Evolutionary conservation across 2,888 invertebrate species (phyloP), one percentile per base, ranked within the genome.

Genomic region (Ormyrus labotus): DNA sequence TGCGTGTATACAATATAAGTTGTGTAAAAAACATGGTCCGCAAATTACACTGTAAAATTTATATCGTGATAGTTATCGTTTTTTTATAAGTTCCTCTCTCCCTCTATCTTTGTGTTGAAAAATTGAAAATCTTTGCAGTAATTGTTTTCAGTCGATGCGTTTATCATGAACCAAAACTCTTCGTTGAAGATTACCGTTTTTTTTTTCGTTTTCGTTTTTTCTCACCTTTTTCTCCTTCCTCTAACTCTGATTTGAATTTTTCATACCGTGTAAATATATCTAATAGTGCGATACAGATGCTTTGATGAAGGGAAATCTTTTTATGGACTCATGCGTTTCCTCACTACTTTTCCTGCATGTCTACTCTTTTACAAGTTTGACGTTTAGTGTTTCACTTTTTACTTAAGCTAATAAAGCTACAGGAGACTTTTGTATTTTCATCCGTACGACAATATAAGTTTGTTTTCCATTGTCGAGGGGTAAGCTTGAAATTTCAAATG

Each of bases 11-110:
- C 73, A 82, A 80, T 82, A 74, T 83, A 82, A 82, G 82, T 85
- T 85, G 84, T 84, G 84, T 84, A 85, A 84, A 84, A 84, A 85
- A 82, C 83, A 84, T 85, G 85, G 85, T 85, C 84, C 85, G 82
- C 85, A 81, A 83, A 82, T 83, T 83, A 83, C 84, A 85, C 77
- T 85, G 84, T 81, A 83, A 83, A 85, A 81, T 80, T 84, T 82
- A 67, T 75, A 68, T 76, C 58, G 47, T 82, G 82, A 78, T 82
- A 80, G 69, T 81, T 34, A 34, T 80, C 55, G 11, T 70, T 34
- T 34, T 34, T 34, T 50, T 61, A 57, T 68, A 68, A 53, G 71
- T 71, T 78, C 65, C 61, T 61, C 68, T 75, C 58, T 70, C 48
- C 3, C 34, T 34, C 34, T 34, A 34, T 34, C 34, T 34, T 4